Evolutionary conservation across 2,797 vertebrate species (phyloP).

Genomic region (Arrhamphus sclerolepis): DNA sequence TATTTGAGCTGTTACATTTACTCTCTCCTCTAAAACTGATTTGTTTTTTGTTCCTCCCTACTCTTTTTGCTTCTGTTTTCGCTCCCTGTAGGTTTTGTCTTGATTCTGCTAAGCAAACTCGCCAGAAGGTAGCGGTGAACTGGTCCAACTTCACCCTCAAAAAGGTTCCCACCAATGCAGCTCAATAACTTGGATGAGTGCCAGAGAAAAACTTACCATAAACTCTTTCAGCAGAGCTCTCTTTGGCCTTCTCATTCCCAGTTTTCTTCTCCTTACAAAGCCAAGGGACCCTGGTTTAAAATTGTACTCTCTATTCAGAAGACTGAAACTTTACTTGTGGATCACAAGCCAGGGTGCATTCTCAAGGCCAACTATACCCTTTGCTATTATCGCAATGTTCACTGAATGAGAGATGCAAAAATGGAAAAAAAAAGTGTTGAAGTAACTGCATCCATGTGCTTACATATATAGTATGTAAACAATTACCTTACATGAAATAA

Average conservation of each 20-base stretch:
- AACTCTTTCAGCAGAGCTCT: conserved; percentile 72
- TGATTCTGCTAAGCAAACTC: conserved; percentile 98
- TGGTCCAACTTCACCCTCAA: conserved; percentile 99
- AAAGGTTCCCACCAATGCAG: conserved; percentile 94
- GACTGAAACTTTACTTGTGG: conserved; percentile 68
- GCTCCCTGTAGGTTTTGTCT: conserved; percentile 90
- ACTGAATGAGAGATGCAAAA: conserved; percentile 70
- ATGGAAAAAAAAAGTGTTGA: conserved; percentile 61
- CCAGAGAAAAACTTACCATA: conserved; percentile 53
- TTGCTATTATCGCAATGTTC: conserved; percentile 71
- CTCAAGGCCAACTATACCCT: conserved; percentile 63
- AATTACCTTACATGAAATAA: conserved; percentile 84
- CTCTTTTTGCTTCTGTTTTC: conserved; percentile 17
- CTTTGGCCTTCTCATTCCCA: conserved; percentile 75
- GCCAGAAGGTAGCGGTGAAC: conserved; percentile 98
- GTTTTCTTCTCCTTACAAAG: conserved; percentile 68
- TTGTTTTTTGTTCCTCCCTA: background rate
- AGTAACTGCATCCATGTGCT: conserved; percentile 80
- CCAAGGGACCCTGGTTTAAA: conserved; percentile 75
- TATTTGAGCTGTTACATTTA: background rate
- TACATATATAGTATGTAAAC: conserved; percentile 85
- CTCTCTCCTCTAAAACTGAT: conserved; percentile 4
- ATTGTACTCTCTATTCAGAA: conserved; percentile 66
- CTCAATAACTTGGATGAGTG: conserved; percentile 86
- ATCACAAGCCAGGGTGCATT: conserved; percentile 62